phyloP scores from a whole-genome alignment of 2,113 vertebrate species.

The Silurus glanis region DNA sequence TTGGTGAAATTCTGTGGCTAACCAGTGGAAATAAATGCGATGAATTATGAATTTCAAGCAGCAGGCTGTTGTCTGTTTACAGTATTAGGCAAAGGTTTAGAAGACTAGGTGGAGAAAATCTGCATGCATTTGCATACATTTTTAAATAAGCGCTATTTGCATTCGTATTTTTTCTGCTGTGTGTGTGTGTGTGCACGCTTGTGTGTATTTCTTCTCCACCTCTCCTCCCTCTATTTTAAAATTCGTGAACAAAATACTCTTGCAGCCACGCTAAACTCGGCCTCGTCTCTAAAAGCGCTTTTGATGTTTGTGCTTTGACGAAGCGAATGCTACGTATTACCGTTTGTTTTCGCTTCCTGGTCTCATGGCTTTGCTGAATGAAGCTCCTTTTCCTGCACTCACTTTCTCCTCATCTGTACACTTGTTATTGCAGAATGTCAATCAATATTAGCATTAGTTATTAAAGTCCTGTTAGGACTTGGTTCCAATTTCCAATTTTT shows the following conservation, averaged over 20 bases:
- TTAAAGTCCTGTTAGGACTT: not conserved
- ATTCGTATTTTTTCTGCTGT: conserved; percentile 52
- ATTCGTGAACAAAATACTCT: conserved; percentile 52
- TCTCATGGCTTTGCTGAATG: conserved; percentile 20
- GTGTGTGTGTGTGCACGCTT: conserved; percentile 58
- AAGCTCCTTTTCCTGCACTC: conserved; percentile 32
- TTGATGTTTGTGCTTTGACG: conserved; percentile 48
- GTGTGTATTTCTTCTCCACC: conserved; percentile 41
- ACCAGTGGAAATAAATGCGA: conserved; percentile 69
- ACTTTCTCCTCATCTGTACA: conserved; percentile 36
- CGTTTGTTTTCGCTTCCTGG: conserved; percentile 50
- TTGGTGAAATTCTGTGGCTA: conserved; percentile 60
- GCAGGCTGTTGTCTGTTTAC: conserved; percentile 69
- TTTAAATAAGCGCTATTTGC: conserved; percentile 66
- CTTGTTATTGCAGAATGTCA: conserved; percentile 31
- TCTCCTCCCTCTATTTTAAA: conserved; percentile 10
- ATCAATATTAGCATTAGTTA: conserved; percentile 13
- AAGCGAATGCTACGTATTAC: conserved; percentile 37
- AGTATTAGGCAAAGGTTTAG: conserved; percentile 71
- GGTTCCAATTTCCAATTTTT: not conserved
- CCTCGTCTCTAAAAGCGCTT: conserved; percentile 56
- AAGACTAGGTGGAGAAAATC: conserved; percentile 65
- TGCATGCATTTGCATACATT: conserved; percentile 78
- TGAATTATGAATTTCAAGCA: conserved; percentile 74
- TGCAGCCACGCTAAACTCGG: conserved; percentile 48